Base-by-base conservation (phyloP, 2,797 vertebrate genomes). In the Phalanger gymnotis region DNA sequence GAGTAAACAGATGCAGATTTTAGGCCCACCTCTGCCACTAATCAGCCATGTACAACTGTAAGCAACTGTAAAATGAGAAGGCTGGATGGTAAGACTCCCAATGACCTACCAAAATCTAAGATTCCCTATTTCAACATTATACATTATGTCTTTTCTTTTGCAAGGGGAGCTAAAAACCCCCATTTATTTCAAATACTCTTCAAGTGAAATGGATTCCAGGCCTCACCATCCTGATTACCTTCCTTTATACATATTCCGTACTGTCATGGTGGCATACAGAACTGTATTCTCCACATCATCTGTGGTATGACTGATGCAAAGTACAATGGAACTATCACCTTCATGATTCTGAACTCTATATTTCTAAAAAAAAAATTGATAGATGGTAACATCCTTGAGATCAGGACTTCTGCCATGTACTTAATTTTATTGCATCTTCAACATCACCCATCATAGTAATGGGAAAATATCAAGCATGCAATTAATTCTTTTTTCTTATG, bases 401-500 rank as follows among this genome's bases (percentile, higher is more conserved):
- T 34, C 57, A 14, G 28, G 10, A 57, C n/a, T 25, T 51, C 56
- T 47, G n/a, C n/a, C 66, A 28, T 3, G 1, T 87, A 56, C 40
- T 92, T n/a, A 93, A 81, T 52, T 89, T 93, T 57, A 90, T 87
- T 91, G 90, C 53, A 25, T 22, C 47, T 87, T 2, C 53, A 28
- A 90, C 1, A n/a, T 54, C 1, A 4, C 10, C 7, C 54, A 54
- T 92, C 92, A 94, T 96, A 96, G 92, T 90, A 54, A 40, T 93
- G 12, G 73, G 73, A 30, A 54, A 73, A 81, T 81, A 57, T 25
- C 4, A 47, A 2, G 14, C 4, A 90, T n/a, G 57, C 6, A 40
- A 40, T 95, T 95, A 81, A 94, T 52, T 91, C 92, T 54, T 55
- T 66, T 53, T 51, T 53, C 91, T 12, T 93, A 89, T 81, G 22